phyloP scores from a whole-genome alignment of 2,113 vertebrate species.

The Apodemus sylvaticus region DNA sequence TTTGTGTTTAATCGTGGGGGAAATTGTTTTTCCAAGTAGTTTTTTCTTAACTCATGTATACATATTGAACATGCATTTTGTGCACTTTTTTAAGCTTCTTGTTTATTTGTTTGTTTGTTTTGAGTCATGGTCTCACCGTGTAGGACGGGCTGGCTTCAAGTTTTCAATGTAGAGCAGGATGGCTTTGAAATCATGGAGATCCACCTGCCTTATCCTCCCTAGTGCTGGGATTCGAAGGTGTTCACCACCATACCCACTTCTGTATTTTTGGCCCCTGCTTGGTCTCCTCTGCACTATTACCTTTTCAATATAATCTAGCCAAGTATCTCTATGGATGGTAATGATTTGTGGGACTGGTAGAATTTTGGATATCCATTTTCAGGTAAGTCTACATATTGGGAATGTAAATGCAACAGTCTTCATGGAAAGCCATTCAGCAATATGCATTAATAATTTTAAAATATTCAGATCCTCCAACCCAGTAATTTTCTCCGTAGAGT shows the following conservation, averaged over 20 bases:
- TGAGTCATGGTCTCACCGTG: background rate
- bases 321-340: slow-evolving; percentile 32
- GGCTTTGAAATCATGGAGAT: background rate
- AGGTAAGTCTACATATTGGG: slow-evolving; percentile 36
- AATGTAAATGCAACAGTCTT: too few relatives aligned
- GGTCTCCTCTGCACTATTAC: background rate
- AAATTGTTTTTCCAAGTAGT: background rate
- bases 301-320: background rate
- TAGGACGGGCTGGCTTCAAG: background rate
- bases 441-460: too few relatives aligned
- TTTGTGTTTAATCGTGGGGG: background rate
- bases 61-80: slow-evolving; percentile 42
- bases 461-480: too few relatives aligned
- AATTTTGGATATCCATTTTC: background rate
- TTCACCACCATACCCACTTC: background rate
- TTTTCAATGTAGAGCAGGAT: background rate
- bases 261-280: background rate
- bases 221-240: background rate
- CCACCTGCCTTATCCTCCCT: background rate
- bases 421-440: too few relatives aligned
- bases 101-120: background rate
- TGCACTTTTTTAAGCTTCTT: background rate
- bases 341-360: background rate
- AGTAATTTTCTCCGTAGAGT: too few relatives aligned
- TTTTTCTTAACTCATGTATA: background rate